These are phyloP conservation scores for Caprella mutica DNA, from an alignment of 2,888 invertebrate genomes.

Conservation along the genomic window DNA sequence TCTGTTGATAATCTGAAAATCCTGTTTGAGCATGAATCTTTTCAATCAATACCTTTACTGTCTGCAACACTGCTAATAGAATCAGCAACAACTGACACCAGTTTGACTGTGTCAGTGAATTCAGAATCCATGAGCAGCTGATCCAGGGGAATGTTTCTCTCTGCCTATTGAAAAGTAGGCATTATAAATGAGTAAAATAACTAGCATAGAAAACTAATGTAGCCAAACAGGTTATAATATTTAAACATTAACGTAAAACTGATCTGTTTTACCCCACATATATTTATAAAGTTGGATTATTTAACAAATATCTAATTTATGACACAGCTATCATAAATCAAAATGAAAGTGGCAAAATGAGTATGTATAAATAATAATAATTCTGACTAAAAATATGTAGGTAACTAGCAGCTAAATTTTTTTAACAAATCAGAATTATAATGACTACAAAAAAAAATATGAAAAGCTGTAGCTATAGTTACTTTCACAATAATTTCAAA, in stretches of 20 bases:
- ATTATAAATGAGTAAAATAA: too few relatives aligned
- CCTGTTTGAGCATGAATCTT: background rate
- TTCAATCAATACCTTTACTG: constrained; percentile 49
- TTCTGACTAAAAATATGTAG: background rate
- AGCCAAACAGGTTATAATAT: too few relatives aligned
- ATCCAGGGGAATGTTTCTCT: constrained; percentile 58
- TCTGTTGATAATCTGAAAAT: background rate
- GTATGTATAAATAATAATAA: constrained; percentile 3
- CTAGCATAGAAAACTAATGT: background rate
- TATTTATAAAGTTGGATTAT: background rate
- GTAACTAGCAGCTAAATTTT: background rate
- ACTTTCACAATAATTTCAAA: background rate
- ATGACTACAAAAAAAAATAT: background rate
- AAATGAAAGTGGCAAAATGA: background rate
- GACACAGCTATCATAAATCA: background rate
- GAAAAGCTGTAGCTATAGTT: background rate
- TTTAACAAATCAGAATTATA: background rate
- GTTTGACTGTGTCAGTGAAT: constrained; percentile 51
- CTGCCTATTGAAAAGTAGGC: constrained; percentile 39
- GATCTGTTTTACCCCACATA: too few relatives aligned
- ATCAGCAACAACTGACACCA: constrained; percentile 46
- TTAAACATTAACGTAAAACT: too few relatives aligned
- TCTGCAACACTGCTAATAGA: constrained; percentile 52
- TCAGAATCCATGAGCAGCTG: constrained; percentile 57
- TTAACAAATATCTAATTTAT: background rate